These are phyloP conservation scores for Carcharodon carcharias DNA, from an alignment of 2,797 vertebrate genomes.

Conservation along the genomic window DNA sequence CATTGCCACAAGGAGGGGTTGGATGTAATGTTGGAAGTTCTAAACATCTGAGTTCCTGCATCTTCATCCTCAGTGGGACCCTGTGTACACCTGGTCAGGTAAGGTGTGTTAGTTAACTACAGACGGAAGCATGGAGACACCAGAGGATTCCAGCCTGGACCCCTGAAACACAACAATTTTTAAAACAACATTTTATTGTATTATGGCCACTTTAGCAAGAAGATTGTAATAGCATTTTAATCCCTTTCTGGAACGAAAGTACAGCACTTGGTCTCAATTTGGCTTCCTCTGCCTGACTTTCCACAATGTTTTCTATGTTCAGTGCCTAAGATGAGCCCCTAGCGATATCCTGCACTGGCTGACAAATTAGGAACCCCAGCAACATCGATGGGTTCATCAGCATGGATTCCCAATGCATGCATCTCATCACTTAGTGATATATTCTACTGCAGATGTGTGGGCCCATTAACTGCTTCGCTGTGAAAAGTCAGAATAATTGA, in stretches of 20 bases:
- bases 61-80: background rate
- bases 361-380: background rate
- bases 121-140: background rate
- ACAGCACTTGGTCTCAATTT: background rate
- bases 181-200: background rate
- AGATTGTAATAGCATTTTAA: background rate
- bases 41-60: background rate
- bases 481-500: background rate
- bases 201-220: background rate
- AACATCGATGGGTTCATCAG: background rate
- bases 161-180: background rate
- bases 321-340: background rate
- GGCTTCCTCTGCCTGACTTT: background rate
- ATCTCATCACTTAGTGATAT: background rate
- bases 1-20: background rate
- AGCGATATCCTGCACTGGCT: background rate
- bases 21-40: background rate
- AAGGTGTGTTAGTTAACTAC: background rate
- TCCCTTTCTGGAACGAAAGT: background rate
- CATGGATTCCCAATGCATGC: background rate
- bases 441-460: background rate
- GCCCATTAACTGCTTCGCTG: background rate
- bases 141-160: background rate
- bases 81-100: background rate
- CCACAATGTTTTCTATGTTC: background rate